Conservation (phyloP, 2,113 vertebrate species). For the Hippocampus abdominalis region DNA sequence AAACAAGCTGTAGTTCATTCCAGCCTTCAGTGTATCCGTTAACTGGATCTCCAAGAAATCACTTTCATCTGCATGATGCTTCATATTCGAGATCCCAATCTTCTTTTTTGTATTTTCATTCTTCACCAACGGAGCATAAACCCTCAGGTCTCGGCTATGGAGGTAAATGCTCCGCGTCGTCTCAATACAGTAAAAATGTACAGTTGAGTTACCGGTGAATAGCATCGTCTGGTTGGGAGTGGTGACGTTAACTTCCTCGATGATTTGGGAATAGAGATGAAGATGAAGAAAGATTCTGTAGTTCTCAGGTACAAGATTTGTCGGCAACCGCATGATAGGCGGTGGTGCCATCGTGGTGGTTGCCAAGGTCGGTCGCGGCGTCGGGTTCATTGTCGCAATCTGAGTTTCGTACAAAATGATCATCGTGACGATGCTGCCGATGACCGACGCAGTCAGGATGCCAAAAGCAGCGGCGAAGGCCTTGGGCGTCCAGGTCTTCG, state of each 20-base stretch:
- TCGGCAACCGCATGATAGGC: constrained; percentile 68
- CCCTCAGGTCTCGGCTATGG: constrained; percentile 76
- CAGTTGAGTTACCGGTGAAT: constrained; percentile 71
- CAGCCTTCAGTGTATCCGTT: accelerated
- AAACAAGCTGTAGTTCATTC: constrained; percentile 66
- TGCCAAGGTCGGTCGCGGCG: accelerated
- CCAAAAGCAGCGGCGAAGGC: constrained; percentile 58
- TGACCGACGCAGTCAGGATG: constrained; percentile 60
- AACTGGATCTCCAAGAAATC: constrained; percentile 81
- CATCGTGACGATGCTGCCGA: constrained; percentile 77
- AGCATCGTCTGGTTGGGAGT: constrained; percentile 46
- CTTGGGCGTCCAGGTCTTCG: constrained; percentile 74
- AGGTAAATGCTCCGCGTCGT: constrained; percentile 76
- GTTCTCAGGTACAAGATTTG: constrained; percentile 62
- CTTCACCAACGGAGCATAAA: constrained; percentile 33
- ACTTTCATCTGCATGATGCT: constrained; percentile 12
- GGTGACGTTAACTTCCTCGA: constrained; percentile 34
- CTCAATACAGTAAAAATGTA: constrained; percentile 60
- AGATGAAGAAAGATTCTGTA: constrained; percentile 77
- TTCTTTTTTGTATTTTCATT: accelerated
- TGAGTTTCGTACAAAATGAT: constrained; percentile 70
- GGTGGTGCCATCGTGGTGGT: neutral
- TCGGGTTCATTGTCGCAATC: constrained; percentile 21
- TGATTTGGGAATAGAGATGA: constrained; percentile 36
- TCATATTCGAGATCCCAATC: accelerated